Evolutionary conservation across 2,797 vertebrate species (phyloP).

Genomic region (Presbytis comata): DNA sequence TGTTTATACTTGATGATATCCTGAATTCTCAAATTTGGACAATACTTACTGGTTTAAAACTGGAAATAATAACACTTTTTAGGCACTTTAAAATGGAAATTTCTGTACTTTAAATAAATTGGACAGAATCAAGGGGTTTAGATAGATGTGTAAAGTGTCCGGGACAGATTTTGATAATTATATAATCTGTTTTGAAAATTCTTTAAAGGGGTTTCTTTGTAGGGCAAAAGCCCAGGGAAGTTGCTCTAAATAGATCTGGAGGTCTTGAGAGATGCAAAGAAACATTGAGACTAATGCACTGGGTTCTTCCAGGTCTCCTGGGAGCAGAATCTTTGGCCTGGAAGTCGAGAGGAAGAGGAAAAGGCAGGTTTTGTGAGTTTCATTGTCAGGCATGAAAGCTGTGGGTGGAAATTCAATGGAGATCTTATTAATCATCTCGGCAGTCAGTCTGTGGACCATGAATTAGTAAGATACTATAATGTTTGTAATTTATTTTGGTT

Average conservation of each 20-base stretch:
- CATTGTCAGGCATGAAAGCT: background rate
- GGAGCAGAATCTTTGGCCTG: background rate
- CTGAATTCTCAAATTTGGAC: background rate
- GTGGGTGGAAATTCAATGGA: background rate
- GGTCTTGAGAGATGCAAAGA: background rate
- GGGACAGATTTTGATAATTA: background rate
- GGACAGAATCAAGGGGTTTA: background rate
- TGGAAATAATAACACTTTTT: background rate
- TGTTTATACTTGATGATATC: background rate
- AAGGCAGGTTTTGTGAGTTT: background rate
- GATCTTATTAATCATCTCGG: background rate
- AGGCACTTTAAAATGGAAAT: background rate
- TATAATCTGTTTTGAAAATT: constrained; percentile 28
- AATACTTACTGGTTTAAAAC: background rate
- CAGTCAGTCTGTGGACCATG: background rate
- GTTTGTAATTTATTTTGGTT: constrained; percentile 6
- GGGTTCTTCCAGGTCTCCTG: background rate
- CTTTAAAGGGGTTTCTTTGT: background rate
- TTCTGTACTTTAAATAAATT: constrained; percentile 4
- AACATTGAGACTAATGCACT: background rate
- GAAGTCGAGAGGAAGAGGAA: background rate
- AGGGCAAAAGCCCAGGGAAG: background rate
- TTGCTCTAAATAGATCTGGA: background rate
- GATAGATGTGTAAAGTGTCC: constrained; percentile 43
- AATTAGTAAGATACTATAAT: background rate